Evolutionary conservation across 2,797 vertebrate genomes (phyloP).

Genomic region (Ctenopoma kingsleyae): DNA sequence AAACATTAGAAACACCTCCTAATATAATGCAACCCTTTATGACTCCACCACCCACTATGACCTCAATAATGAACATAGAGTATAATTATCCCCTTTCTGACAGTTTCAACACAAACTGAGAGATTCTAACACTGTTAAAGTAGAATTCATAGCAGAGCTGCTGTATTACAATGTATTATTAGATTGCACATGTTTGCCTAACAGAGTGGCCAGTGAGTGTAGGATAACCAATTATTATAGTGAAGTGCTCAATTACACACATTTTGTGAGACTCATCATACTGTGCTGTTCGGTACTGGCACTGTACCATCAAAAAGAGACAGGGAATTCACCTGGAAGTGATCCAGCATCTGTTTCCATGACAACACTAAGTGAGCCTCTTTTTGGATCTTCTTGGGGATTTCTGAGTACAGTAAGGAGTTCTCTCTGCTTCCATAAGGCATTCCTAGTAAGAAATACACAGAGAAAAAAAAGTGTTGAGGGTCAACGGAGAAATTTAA

Average conservation of each 20-base stretch:
- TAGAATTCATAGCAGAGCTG: no score
- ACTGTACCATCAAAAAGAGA: neutral
- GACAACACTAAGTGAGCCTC: conserved; percentile 95
- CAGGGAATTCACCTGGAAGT: conserved; percentile 90
- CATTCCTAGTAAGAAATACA: conserved; percentile 87
- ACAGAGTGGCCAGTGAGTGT: no score
- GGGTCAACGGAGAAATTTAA: neutral
- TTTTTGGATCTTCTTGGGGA: conserved; percentile 96
- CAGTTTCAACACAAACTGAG: no score
- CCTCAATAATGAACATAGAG: no score
- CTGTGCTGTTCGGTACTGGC: neutral
- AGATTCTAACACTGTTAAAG: no score
- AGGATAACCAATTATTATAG: neutral
- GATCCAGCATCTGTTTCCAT: conserved; percentile 99
- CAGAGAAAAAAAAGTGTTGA: conserved; percentile 10
- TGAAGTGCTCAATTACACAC: neutral
- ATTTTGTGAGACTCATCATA: neutral
- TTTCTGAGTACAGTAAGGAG: conserved; percentile 97
- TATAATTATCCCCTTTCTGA: no score
- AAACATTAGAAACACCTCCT: no score
- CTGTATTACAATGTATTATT: no score
- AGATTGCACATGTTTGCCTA: no score
- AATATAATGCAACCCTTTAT: no score
- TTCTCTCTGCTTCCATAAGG: conserved; percentile 98
- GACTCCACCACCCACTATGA: no score